Evolutionary conservation across 2,888 invertebrate species (phyloP), one percentile per base, ranked within the genome.

Genomic region (Smittia aterrima): DNA sequence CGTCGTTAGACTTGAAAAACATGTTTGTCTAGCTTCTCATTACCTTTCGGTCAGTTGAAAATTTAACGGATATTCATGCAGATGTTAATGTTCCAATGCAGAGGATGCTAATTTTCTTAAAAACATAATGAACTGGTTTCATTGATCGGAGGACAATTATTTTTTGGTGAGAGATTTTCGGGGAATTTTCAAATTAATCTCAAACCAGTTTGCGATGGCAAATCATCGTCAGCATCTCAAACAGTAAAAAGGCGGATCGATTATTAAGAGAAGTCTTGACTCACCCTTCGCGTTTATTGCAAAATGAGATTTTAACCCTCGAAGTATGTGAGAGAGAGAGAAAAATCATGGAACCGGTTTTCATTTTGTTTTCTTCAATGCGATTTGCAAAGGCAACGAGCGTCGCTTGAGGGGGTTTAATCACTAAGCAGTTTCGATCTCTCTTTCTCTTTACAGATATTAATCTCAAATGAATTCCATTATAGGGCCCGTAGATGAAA

Each of bases 301-400:
- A 62, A 72, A 72, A 62, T 72, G 64, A 58, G 18, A n/a, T 27
- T 27, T 16, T 20, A 40, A 70, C 70, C 54, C 70, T 70, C 53
- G 13, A 58, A 22, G 38, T 2, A 20, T 41, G n/a, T 9, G 13
- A 38, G n/a, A 11, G 53, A 25, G 40, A 70, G 13, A 20, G 41
- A 20, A 67, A 16, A 67, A 22, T 38, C 20, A 62, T 72, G 72
- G 72, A 72, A 72, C 72, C 72, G 72, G 72, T 72, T 72, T 40
- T 72, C 72, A 72, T 72, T 72, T 72, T 72, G 72, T 64, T 27
- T 70, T 70, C 53, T 70, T 41, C 38, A 7, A 7, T 72, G 54
- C 62, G 53, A 64, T 64, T 64, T 9, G n/a, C n/a, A 27, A 27
- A 27, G 24, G 47, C 47, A 47, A 11, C 13, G 3, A 16, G 18